A percentile compares a stretch with the other conserved stretches of the same genome.
phyloP scores from a whole-genome alignment of 2,113 vertebrate genomes.

The Craseonycteris thonglongyai region DNA sequence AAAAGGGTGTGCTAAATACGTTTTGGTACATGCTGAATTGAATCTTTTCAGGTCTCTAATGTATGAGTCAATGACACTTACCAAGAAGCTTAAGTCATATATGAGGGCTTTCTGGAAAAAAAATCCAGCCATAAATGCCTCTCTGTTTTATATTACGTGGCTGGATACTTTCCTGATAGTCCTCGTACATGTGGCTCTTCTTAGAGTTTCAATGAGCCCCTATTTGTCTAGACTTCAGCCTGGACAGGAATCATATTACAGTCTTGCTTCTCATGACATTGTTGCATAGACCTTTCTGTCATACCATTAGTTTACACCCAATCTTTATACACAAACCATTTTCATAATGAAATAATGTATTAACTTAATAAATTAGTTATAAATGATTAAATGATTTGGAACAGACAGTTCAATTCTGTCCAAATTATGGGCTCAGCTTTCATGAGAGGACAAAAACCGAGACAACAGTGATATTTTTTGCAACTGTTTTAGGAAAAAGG shows the following conservation, averaged over 20 bases:
- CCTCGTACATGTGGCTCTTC: not conserved
- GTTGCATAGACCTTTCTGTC: not conserved
- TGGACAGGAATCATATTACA: not conserved
- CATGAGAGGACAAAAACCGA: not conserved
- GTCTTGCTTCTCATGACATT: not conserved
- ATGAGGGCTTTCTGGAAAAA: too few relatives aligned
- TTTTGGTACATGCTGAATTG: constrained; percentile 17
- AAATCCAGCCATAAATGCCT: too few relatives aligned
- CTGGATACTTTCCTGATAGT: too few relatives aligned
- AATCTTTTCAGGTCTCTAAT: not conserved
- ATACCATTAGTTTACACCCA: not conserved
- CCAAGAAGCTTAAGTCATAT: not conserved
- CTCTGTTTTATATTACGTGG: too few relatives aligned
- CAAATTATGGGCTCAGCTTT: not conserved
- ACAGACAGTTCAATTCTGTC: not conserved
- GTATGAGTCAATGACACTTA: not conserved
- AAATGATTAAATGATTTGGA: not conserved
- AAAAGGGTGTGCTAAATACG: constrained; percentile 3
- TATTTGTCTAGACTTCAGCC: not conserved
- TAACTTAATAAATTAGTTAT: not conserved
- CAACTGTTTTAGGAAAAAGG: not conserved
- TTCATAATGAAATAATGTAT: not conserved
- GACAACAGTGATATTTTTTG: not conserved
- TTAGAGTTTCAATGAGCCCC: not conserved
- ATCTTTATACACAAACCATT: not conserved